Percentiles rank a stretch among this genome's conserved stretches.
Evolutionary conservation across 2,888 invertebrate genomes (phyloP).

Genomic region (Trachelus iudaicus): DNA sequence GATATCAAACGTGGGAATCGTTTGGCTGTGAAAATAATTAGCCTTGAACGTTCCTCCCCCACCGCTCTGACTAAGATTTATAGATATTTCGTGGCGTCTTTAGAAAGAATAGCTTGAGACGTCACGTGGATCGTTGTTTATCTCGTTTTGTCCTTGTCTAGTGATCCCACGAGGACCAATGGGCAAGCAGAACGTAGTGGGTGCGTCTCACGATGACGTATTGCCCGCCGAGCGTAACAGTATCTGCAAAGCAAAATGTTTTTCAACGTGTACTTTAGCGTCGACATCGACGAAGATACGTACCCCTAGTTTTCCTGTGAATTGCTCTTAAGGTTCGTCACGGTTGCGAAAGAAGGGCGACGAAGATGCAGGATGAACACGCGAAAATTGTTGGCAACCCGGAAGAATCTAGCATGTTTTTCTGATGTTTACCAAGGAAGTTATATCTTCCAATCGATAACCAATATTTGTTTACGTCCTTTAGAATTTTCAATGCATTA

Average conservation of each 20-base stretch:
- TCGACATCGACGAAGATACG: not conserved
- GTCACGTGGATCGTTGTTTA: not conserved
- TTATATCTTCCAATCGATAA: not conserved
- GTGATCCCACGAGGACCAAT: not conserved
- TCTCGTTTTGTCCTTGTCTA: not conserved
- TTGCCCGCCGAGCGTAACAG: not conserved
- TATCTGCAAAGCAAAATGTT: not conserved
- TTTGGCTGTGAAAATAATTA: not conserved
- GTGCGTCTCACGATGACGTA: not conserved
- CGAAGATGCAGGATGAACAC: not conserved
- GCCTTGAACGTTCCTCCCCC: not conserved
- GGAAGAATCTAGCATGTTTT: not conserved
- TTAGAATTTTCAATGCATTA: not conserved
- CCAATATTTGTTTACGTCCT: not conserved
- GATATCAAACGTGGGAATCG: not conserved
- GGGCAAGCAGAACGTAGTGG: not conserved
- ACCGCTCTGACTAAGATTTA: not conserved
- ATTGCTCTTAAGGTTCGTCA: not conserved
- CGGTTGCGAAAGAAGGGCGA: not conserved
- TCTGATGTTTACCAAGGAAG: not conserved
- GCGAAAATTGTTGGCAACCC: not conserved
- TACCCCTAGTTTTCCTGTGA: not conserved
- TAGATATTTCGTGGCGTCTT: not conserved
- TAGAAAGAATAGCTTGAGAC: not conserved
- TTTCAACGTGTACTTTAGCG: not conserved